These are phyloP conservation scores for Spodoptera litura DNA, from an alignment of 1,140 invertebrate genomes.

Conservation along the genomic window DNA sequence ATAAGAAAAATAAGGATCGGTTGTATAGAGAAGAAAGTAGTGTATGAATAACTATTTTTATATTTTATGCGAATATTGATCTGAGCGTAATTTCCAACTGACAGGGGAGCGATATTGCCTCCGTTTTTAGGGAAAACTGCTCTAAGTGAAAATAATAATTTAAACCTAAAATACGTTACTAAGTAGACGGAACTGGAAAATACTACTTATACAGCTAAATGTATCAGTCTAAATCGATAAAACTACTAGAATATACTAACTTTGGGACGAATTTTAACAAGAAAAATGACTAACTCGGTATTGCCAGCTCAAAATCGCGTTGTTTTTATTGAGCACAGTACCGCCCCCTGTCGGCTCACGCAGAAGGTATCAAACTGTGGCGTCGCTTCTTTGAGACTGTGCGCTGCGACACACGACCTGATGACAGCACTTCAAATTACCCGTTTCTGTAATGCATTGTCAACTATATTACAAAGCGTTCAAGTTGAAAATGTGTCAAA, in stretches of 20 bases:
- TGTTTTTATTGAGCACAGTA: conserved; percentile 5
- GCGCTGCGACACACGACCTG: neutral
- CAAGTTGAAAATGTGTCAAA: too few species aligned
- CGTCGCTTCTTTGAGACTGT: conserved; percentile 30
- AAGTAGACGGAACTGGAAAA: conserved; percentile 31
- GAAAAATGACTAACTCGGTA: neutral
- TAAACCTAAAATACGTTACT: conserved; percentile 2
- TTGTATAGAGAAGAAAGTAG: too few species aligned
- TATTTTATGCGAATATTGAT: neutral
- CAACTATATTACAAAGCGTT: too few species aligned
- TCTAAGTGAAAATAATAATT: neutral
- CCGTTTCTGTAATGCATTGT: too few species aligned
- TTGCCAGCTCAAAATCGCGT: neutral
- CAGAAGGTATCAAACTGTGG: conserved; percentile 45
- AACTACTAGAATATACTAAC: conserved; percentile 1
- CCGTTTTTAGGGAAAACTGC: neutral
- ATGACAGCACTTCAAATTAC: too few species aligned
- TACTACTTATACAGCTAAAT: neutral
- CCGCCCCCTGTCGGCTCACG: conserved; percentile 6
- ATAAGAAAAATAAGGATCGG: too few species aligned
- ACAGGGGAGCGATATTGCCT: conserved; percentile 26
- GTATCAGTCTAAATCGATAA: neutral
- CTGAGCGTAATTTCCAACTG: conserved; percentile 1
- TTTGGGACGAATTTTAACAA: neutral
- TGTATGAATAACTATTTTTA: neutral